Base-by-base conservation (phyloP, 2,797 vertebrate genomes). In the Chiroxiphia lanceolata region DNA sequence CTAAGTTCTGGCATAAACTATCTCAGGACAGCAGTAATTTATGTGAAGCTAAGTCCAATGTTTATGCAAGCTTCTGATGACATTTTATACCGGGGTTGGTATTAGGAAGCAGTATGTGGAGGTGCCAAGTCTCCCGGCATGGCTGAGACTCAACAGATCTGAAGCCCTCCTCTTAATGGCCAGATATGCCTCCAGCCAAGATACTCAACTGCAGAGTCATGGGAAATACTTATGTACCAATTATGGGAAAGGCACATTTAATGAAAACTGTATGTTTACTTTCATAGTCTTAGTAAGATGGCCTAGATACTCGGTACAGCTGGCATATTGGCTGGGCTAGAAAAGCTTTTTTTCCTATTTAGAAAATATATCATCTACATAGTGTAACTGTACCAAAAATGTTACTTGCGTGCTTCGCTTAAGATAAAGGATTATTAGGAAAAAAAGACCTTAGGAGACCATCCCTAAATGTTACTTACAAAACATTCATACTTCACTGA, bases 21-120 rank as follows among this genome's bases (percentile, higher is more conserved):
- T 95, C 94, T 97, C 95, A 97, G 97, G 97, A 98, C 95, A 97
- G 97, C 98, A 98, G 97, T 98, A 98, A 98, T 98, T 98, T 98
- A 98, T 98, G 97, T 98, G 97, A 98, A 94, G 97, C 92, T 98
- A 98, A 98, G 97, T 98, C 97, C 97, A 98, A 97, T 98, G 97
- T 98, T 98, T 98, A 98, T 97, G 97, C 97, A 98, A 97, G 98
- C 98, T 98, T 98, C 98, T 98, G 98, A 98, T 98, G 98, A 98
- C 98, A 98, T 98, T 98, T 98, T 97, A 95, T 97, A 95, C 97
- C 23, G 93, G 95, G 97, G 96, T 94, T 98, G 97, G 97, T 98
- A 98, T 98, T 98, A 98, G 97, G 96, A 98, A 98, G 98, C 97
- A 97, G 97, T 63, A 78, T 96, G 96, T 96, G 93, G 96, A 98